Conservation (phyloP, 2,888 invertebrate genomes). For the Schizotus pectinicornis region DNA sequence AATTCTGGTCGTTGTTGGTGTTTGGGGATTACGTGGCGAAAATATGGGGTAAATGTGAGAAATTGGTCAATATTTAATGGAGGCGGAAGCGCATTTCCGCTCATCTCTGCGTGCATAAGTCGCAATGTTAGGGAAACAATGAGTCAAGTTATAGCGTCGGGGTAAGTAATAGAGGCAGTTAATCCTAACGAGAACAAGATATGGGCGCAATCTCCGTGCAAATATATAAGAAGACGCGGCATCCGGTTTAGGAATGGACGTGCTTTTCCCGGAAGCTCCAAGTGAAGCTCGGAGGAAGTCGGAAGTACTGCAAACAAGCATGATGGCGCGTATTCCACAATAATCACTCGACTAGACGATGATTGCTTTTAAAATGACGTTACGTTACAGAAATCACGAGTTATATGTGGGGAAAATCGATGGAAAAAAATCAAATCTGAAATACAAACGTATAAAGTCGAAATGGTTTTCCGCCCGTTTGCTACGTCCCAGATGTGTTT, state of each 20-base stretch:
- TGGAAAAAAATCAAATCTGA: not conserved
- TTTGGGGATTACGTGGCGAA: not conserved
- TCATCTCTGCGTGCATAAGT: constrained; percentile 21
- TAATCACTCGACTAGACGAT: constrained; percentile 37
- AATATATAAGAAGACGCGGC: constrained; percentile 48
- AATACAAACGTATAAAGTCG: not conserved
- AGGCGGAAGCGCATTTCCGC: constrained; percentile 20
- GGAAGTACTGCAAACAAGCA: constrained; percentile 49
- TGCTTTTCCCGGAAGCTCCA: constrained; percentile 49
- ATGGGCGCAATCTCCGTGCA: constrained; percentile 49
- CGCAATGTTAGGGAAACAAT: constrained; percentile 30
- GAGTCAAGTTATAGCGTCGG: constrained; percentile 27
- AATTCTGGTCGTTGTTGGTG: no score
- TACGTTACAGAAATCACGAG: constrained; percentile 10
- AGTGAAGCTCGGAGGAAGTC: constrained; percentile 55
- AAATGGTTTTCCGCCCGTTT: not conserved
- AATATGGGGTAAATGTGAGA: constrained; percentile 1
- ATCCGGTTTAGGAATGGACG: constrained; percentile 44
- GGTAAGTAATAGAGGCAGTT: constrained; percentile 37
- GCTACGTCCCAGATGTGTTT: constrained; percentile 35
- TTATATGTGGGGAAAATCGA: not conserved
- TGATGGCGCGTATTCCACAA: constrained; percentile 36
- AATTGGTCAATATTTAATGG: constrained; percentile 10
- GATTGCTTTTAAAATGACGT: constrained; percentile 29
- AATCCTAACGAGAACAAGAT: constrained; percentile 43